Evolutionary conservation across 1,140 invertebrate genomes (phyloP).

Genomic region (Papilio machaon): DNA sequence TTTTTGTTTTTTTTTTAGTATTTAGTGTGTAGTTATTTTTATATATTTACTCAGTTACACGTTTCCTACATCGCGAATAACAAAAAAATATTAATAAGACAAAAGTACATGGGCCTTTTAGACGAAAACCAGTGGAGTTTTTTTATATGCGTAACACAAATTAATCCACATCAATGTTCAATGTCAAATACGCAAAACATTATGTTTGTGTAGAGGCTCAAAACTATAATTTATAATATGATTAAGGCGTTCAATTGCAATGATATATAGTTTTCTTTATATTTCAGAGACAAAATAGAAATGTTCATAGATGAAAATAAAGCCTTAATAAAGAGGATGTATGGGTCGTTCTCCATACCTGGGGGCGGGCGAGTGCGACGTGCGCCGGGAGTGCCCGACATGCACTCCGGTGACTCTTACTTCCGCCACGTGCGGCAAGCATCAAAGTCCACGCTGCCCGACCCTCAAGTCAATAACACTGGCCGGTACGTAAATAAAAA

Average conservation of each 20-base stretch:
- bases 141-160: conserved; percentile 12
- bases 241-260: neutral
- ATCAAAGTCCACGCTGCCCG: conserved; percentile 56
- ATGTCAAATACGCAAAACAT: conserved; percentile 20
- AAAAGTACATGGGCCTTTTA: conserved; percentile 6
- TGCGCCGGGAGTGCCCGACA: conserved; percentile 81
- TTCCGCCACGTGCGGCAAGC: conserved; percentile 68
- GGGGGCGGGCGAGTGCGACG: conserved; percentile 80
- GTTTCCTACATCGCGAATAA: neutral
- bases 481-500: conserved; percentile 53
- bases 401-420: conserved; percentile 75
- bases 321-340: conserved; percentile 95
- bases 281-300: conserved; percentile 93
- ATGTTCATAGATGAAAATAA: conserved; percentile 96
- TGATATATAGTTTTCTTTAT: conserved; percentile 17
- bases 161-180: conserved; percentile 37
- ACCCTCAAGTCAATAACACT: conserved; percentile 64
- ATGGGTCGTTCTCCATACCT: conserved; percentile 89
- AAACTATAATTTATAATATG: neutral
- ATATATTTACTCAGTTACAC: neutral
- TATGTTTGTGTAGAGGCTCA: neutral
- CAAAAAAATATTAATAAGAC: neutral
- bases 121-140: neutral
- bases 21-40: too few relatives aligned
- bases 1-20: too few relatives aligned